Conservation (phyloP, 2,113 vertebrate genomes). For the Numenius arquata region DNA sequence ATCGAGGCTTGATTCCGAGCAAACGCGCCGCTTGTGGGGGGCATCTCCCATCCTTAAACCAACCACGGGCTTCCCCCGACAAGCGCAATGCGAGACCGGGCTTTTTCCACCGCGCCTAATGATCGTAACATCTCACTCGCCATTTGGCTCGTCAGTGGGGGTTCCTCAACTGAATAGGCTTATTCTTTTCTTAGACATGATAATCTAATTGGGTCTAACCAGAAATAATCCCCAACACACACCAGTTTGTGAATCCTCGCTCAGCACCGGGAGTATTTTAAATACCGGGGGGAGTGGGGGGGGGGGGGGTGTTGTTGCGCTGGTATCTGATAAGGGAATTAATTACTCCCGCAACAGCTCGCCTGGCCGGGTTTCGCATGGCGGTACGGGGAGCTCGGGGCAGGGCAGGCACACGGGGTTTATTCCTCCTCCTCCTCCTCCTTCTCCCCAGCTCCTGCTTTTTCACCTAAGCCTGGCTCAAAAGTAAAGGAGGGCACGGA, state of each 20-base stretch:
- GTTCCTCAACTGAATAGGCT: constrained; percentile 18
- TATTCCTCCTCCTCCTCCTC: neutral
- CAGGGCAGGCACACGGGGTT: neutral
- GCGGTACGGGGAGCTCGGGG: neutral
- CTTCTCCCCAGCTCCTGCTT: neutral
- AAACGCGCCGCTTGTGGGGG: neutral
- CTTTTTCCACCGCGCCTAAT: neutral
- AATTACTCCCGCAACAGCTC: neutral
- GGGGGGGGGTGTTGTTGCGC: neutral
- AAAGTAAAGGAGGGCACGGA: fast-evolving
- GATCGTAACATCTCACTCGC: constrained; percentile 34
- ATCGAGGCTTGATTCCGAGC: neutral
- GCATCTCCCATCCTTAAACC: neutral
- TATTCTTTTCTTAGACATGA: constrained; percentile 55
- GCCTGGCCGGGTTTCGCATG: neutral
- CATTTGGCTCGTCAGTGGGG: constrained; percentile 40
- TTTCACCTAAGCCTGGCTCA: neutral
- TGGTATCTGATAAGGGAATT: neutral
- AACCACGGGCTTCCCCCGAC: neutral
- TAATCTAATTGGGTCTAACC: constrained; percentile 63
- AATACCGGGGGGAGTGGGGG: neutral
- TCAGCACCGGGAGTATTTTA: neutral
- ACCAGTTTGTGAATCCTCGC: neutral
- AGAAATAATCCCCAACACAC: constrained; percentile 48
- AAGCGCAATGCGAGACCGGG: neutral